Base-by-base conservation (phyloP, 2,888 invertebrate genomes). In the Leptinotarsa peninsularis region DNA sequence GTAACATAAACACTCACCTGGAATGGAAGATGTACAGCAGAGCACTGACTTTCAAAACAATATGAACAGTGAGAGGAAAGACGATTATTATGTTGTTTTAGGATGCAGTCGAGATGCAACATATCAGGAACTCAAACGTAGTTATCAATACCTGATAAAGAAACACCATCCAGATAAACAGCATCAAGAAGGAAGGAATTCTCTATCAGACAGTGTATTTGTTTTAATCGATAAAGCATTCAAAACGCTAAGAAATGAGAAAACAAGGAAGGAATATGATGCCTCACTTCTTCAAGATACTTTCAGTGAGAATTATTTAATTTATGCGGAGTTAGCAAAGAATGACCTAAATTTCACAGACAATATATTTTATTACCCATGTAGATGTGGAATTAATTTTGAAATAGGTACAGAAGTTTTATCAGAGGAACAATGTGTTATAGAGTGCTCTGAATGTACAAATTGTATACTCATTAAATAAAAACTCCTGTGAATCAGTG, bases 401-500 rank as follows among this genome's bases (percentile, higher is more conserved):
- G 82, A 87, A 50, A 87, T 93, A 49, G 83, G 89, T 66, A 85
- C 84, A 80, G 82, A 84, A 33, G 87, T 89, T 75, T 77, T 89
- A 70, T 70, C 81, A 43, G 84, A 87, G 71, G 84, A 83, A 66
- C 89, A 90, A 84, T 88, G 90, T 84, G 85, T 91, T 81, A 89
- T 93, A 81, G 91, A 90, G 81, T 95, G 95, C 89, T 91, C 91
- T 85, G 93, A 94, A 87, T 95, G 95, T 88, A 94, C 94, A 69
- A 92, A 94, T 87, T 91, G 91, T 82, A 91, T 94, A 84, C 87
- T 90, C 82, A 88, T 93, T 67, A 89, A 90, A 78, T 84, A 82
- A 54, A 63, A 14, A 52, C 17, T 33, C 27, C 27, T 52, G 17
- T 52, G 5, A 17, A n/a, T n/a, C 52, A 52, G 33, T 10, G 10